These are phyloP conservation scores for Lampropteryx suffumata DNA, from an alignment of 2,888 invertebrate genomes.

Conservation along the genomic window DNA sequence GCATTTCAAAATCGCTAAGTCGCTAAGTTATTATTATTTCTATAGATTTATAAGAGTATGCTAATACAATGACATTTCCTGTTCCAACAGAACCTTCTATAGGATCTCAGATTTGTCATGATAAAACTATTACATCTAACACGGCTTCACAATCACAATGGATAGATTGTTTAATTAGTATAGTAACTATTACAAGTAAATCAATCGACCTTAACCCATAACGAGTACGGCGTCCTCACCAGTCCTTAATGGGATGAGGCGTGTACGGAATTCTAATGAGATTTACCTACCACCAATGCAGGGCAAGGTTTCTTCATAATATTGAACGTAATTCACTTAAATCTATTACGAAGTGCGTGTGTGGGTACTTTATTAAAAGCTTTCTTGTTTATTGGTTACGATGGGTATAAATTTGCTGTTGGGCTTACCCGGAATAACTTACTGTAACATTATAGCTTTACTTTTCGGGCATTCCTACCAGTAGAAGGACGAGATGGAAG, in stretches of 20 bases:
- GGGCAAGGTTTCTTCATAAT: constrained; percentile 45
- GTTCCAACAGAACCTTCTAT: constrained; percentile 5
- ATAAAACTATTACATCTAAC: constrained; percentile 11
- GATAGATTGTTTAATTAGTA: constrained; percentile 24
- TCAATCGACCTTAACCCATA: constrained; percentile 55
- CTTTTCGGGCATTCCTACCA: background rate
- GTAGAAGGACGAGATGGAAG: background rate
- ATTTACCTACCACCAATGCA: constrained; percentile 48
- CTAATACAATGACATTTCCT: constrained; percentile 4
- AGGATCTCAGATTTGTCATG: constrained; percentile 8
- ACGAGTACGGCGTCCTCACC: constrained; percentile 47
- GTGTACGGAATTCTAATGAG: constrained; percentile 49
- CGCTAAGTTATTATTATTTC: too few relatives aligned
- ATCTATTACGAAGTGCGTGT: constrained; percentile 34
- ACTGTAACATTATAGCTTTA: background rate
- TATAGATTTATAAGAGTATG: too few relatives aligned
- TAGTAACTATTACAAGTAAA: constrained; percentile 28
- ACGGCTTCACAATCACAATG: constrained; percentile 26
- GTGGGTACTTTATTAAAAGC: constrained; percentile 31
- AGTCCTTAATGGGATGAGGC: constrained; percentile 48
- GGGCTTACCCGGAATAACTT: constrained; percentile 11
- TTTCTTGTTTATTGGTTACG: constrained; percentile 30
- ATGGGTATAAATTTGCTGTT: constrained; percentile 26
- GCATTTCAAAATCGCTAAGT: too few relatives aligned
- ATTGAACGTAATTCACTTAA: constrained; percentile 22